Evolutionary conservation across 2,888 invertebrate genomes (phyloP).

Genomic region (Noctuana brunneofusca): DNA sequence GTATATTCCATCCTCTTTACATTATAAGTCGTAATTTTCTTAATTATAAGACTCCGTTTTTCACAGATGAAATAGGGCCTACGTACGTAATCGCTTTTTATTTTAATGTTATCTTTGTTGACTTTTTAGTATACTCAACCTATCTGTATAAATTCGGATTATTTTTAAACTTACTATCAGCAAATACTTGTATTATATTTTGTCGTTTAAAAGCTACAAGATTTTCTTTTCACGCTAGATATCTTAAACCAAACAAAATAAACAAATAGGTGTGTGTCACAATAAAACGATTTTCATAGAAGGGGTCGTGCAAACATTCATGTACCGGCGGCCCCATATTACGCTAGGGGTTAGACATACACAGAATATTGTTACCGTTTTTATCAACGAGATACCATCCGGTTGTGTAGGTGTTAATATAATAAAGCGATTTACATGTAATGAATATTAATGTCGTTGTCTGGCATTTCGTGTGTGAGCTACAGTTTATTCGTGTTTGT

Average conservation of each 20-base stretch:
- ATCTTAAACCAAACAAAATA: not conserved
- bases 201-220: too few relatives aligned
- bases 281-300: conserved; percentile 24
- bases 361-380: conserved; percentile 26
- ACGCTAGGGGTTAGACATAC: conserved; percentile 8
- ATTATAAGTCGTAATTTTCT: conserved; percentile 14
- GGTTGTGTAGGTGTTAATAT: conserved; percentile 35
- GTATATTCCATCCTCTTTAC: conserved; percentile 5
- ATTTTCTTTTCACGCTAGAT: too few relatives aligned
- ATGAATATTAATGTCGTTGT: conserved; percentile 41
- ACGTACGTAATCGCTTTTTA: too few relatives aligned
- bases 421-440: conserved; percentile 42
- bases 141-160: too few relatives aligned
- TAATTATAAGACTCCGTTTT: conserved; percentile 2
- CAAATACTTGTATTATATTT: not conserved
- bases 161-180: not conserved
- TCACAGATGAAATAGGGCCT: not conserved
- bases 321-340: conserved; percentile 5
- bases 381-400: conserved; percentile 21
- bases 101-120: too few relatives aligned
- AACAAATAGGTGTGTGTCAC: conserved; percentile 12
- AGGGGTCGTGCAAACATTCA: conserved; percentile 13
- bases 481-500: conserved; percentile 27
- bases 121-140: not conserved
- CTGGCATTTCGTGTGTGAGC: conserved; percentile 29